Percentiles rank a stretch among this genome's conserved stretches.
Conservation (phyloP, 2,797 vertebrate genomes). For the Molothrus aeneus region DNA sequence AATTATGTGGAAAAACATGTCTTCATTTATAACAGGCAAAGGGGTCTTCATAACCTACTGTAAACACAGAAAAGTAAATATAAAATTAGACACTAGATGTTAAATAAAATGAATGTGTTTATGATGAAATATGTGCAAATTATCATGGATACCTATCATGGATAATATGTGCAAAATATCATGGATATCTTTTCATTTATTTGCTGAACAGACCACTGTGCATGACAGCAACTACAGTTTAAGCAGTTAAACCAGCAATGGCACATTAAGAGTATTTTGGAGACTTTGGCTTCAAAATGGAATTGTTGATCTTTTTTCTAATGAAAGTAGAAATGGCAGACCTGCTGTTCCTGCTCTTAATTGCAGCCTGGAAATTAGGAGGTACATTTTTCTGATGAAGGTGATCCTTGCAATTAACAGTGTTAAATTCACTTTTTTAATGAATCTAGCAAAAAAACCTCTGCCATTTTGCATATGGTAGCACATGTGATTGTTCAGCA, state of each 20-base stretch:
- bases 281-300: background rate
- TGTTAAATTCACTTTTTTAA: background rate
- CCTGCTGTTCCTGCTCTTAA: background rate
- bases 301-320: background rate
- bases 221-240: background rate
- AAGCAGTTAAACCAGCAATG: background rate
- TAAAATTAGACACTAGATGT: background rate
- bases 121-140: background rate
- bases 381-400: background rate
- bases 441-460: background rate
- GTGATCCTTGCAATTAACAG: slow-evolving; percentile 12
- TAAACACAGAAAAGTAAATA: background rate
- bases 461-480: background rate
- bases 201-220: background rate
- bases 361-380: background rate
- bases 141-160: background rate
- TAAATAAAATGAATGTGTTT: background rate
- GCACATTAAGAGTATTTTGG: background rate
- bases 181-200: background rate
- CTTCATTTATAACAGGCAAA: background rate
- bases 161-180: background rate
- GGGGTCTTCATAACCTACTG: background rate
- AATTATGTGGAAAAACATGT: background rate
- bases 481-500: background rate
- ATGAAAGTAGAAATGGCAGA: background rate